Evolutionary conservation across 2,113 vertebrate species (phyloP).

Genomic region (Epinephelus cyanopodus): DNA sequence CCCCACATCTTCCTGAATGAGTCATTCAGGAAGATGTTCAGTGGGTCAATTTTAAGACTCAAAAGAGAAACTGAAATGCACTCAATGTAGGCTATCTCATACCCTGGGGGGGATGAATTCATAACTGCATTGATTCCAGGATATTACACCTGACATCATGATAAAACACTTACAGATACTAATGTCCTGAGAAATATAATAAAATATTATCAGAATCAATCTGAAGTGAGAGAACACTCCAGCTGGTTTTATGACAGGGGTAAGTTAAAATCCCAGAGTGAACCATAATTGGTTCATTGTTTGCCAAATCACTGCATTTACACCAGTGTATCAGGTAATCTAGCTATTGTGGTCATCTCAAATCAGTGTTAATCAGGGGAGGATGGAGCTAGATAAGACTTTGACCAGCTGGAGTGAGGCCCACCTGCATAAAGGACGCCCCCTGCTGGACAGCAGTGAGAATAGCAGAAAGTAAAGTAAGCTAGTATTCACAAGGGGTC

Average conservation of each 20-base stretch:
- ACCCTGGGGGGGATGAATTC: background rate
- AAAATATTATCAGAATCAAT: background rate
- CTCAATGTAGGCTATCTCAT: background rate
- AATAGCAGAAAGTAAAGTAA: background rate
- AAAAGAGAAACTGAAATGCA: background rate
- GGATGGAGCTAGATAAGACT: background rate
- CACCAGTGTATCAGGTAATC: background rate
- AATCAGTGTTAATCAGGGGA: background rate
- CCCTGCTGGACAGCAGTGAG: conserved; percentile 54
- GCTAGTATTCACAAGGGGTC: background rate
- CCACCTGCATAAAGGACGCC: conserved; percentile 19
- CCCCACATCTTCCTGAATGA: conserved; percentile 28
- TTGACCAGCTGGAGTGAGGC: background rate
- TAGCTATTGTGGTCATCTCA: background rate
- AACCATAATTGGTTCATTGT: background rate
- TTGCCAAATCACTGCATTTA: background rate
- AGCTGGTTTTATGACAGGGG: background rate
- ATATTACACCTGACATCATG: background rate
- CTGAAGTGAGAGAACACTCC: background rate
- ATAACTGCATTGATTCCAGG: background rate
- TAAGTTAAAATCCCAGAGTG: background rate
- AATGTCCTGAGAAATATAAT: background rate
- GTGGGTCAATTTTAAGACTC: conserved; percentile 14
- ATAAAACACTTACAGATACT: background rate
- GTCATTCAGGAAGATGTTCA: conserved; percentile 1